Conservation (phyloP, 1,140 invertebrate species). For the Pseudomyrmex dendroicus region DNA sequence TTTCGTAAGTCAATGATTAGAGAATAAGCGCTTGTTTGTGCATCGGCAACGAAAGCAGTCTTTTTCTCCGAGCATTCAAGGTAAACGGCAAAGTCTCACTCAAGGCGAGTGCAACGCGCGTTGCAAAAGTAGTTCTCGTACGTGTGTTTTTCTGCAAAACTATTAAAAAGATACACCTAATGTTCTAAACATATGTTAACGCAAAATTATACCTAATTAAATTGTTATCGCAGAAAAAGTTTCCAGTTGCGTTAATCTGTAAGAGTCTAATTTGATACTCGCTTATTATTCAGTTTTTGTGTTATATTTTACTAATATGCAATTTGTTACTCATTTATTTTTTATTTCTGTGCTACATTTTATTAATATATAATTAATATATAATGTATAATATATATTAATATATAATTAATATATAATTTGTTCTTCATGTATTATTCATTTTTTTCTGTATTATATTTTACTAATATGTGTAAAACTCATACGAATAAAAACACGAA, state of each 20-base stretch:
- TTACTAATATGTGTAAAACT: too few relatives aligned
- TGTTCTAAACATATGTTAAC: not conserved
- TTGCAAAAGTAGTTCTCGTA: not conserved
- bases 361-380: too few relatives aligned
- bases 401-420: too few relatives aligned
- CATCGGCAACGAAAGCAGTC: slow-evolving; percentile 51
- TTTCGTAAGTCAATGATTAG: slow-evolving; percentile 35
- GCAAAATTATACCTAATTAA: not conserved
- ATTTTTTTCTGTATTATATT: too few relatives aligned
- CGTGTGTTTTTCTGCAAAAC: slow-evolving; percentile 22
- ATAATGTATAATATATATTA: too few relatives aligned
- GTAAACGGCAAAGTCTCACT: slow-evolving; percentile 63
- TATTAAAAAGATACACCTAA: not conserved
- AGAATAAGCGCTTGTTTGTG: slow-evolving; percentile 48
- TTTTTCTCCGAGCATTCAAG: slow-evolving; percentile 65
- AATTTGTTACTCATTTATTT: too few relatives aligned
- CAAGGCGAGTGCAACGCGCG: slow-evolving; percentile 56
- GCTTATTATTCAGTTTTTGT: too few relatives aligned
- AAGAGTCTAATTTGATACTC: not conserved
- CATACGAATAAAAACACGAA: too few relatives aligned
- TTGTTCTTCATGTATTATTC: too few relatives aligned
- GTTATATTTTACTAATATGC: too few relatives aligned
- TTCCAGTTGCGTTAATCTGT: not conserved
- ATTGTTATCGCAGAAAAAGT: slow-evolving; percentile 5
- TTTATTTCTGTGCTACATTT: too few relatives aligned